Conservation (phyloP, 2,888 invertebrate species). For the Hecatera dysodea region DNA sequence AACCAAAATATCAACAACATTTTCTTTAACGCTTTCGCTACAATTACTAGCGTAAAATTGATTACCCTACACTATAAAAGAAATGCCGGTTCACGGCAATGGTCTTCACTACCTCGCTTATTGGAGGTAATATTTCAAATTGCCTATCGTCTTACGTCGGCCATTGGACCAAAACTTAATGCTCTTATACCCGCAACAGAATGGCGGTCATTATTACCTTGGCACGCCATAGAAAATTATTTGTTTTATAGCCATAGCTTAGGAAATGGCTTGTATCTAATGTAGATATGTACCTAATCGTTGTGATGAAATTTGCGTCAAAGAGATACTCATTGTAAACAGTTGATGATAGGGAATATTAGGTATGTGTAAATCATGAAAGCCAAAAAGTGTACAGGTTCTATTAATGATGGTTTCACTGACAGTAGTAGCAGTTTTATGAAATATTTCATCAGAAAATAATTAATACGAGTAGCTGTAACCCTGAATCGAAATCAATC, state of each 20-base stretch:
- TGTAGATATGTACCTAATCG: constrained; percentile 6
- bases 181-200: constrained; percentile 68
- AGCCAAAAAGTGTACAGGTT: background rate
- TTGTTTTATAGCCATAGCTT: constrained; percentile 46
- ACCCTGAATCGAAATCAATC: constrained; percentile 16
- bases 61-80: constrained; percentile 76
- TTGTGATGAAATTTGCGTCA: constrained; percentile 16
- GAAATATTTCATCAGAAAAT: background rate
- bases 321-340: background rate
- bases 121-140: constrained; percentile 75
- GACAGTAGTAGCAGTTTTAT: background rate
- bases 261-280: constrained; percentile 41
- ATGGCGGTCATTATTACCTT: constrained; percentile 69
- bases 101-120: constrained; percentile 71
- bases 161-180: constrained; percentile 71
- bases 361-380: background rate
- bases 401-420: background rate
- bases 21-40: constrained; percentile 78
- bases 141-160: constrained; percentile 71
- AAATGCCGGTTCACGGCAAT: constrained; percentile 74
- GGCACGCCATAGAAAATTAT: constrained; percentile 58
- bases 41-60: constrained; percentile 78
- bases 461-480: background rate
- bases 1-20: constrained; percentile 71
- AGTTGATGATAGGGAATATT: background rate